Evolutionary conservation across 1,140 invertebrate genomes (phyloP).

Genomic region (Zophobas atratus): DNA sequence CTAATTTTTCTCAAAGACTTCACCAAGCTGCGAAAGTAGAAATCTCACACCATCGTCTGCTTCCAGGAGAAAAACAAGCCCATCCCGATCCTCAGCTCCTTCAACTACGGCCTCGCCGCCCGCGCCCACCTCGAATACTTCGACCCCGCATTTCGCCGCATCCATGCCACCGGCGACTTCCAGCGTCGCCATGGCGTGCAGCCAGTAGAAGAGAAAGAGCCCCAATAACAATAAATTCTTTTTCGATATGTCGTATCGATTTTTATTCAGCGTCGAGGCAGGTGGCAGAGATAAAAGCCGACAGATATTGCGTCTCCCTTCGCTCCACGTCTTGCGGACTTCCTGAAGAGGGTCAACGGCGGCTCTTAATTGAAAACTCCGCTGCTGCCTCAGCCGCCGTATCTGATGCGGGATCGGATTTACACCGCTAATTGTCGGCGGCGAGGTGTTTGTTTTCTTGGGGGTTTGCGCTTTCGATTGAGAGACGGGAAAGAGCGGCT

Average conservation of each 20-base stretch:
- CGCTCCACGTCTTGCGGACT: constrained; percentile 14
- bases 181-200: constrained; percentile 58
- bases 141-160: constrained; percentile 53
- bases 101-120: constrained; percentile 61
- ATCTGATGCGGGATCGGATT: not conserved
- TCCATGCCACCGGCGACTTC: constrained; percentile 57
- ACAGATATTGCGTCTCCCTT: constrained; percentile 24
- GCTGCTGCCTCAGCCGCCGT: not conserved
- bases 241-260: constrained; percentile 11
- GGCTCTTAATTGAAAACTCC: constrained; percentile 39
- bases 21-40: not conserved
- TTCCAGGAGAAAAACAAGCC: constrained; percentile 63
- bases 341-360: constrained; percentile 34
- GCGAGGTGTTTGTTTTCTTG: not conserved
- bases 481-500: too few species aligned
- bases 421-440: not conserved
- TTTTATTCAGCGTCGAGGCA: constrained; percentile 29
- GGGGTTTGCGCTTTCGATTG: not conserved
- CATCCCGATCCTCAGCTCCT: constrained; percentile 61
- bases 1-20: not conserved
- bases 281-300: constrained; percentile 25
- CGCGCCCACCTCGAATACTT: constrained; percentile 58
- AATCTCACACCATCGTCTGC: not conserved
- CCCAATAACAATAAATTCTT: constrained; percentile 36
- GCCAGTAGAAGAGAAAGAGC: constrained; percentile 52